A percentile compares a stretch with the other conserved stretches of the same genome.
These are phyloP conservation scores for Drosophila anomelani DNA, from an alignment of 2,888 invertebrate species.

Conservation along the genomic window DNA sequence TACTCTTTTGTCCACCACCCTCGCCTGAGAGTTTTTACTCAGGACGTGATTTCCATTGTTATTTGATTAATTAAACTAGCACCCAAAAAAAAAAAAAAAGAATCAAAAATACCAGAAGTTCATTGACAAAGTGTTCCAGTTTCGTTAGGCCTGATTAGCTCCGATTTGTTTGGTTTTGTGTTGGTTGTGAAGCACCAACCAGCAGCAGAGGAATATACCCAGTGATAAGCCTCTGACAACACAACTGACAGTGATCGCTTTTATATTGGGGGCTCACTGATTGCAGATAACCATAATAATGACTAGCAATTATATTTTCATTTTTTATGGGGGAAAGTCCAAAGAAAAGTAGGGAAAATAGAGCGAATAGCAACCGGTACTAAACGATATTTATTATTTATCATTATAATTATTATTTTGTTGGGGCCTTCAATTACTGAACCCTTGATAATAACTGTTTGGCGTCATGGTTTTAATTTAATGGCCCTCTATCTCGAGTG, in stretches of 20 bases:
- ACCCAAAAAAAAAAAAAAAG: conserved; percentile 6
- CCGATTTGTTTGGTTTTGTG: not conserved
- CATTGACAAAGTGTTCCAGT: conserved; percentile 12
- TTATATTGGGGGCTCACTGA: conserved; percentile 5
- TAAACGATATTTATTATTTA: not conserved
- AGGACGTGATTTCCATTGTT: conserved; percentile 27
- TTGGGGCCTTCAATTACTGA: not conserved
- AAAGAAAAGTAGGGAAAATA: not conserved
- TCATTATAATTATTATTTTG: conserved; percentile 1
- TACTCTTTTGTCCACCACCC: not conserved
- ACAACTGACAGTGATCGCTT: conserved; percentile 12
- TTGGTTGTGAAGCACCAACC: too few species aligned
- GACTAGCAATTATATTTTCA: conserved; percentile 1
- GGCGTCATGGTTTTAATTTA: conserved; percentile 27
- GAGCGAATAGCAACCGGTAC: not conserved
- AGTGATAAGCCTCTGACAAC: conserved; percentile 11
- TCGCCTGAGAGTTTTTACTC: conserved; percentile 22
- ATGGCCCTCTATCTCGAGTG: conserved; percentile 14
- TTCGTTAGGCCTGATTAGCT: conserved; percentile 19
- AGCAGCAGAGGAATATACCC: not conserved
- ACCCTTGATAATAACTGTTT: conserved; percentile 1
- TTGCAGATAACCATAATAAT: conserved; percentile 7
- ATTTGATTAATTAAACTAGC: conserved; percentile 22
- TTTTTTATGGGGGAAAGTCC: conserved; percentile 2
- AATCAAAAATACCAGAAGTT: conserved; percentile 5